Percentiles rank a stretch among this genome's conserved stretches.
phyloP scores from a whole-genome alignment of 2,797 vertebrate species.

The Sebastes elongatus region DNA sequence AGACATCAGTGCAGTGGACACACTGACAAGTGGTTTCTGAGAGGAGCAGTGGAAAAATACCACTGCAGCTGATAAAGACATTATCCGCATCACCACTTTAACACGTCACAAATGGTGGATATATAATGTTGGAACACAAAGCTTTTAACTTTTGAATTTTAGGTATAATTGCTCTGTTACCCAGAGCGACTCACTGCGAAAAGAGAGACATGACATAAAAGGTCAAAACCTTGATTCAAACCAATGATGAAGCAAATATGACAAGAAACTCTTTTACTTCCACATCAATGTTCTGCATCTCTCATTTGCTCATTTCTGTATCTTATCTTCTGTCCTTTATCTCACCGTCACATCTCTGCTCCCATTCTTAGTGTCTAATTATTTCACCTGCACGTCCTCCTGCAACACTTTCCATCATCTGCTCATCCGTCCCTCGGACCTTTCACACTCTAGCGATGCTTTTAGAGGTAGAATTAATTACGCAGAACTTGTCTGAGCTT shows the following conservation, averaged over 20 bases:
- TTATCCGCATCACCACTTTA: not conserved
- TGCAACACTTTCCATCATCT: slow-evolving; percentile 32
- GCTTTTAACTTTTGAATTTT: not conserved
- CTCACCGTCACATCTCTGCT: slow-evolving; percentile 38
- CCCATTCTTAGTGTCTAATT: slow-evolving; percentile 35
- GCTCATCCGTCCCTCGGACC: not conserved
- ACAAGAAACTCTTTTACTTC: slow-evolving; percentile 9
- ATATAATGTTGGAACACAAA: not conserved
- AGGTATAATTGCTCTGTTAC: not conserved
- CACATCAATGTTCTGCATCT: not conserved
- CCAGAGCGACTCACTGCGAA: not conserved
- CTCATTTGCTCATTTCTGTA: not conserved
- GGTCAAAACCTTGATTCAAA: slow-evolving; percentile 18
- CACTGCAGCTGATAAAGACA: not conserved
- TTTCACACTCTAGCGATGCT: not conserved
- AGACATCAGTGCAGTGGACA: not conserved
- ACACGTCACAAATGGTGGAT: not conserved
- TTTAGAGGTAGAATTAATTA: not conserved
- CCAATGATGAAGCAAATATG: slow-evolving; percentile 17
- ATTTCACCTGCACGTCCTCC: slow-evolving; percentile 26
- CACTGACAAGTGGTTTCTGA: not conserved
- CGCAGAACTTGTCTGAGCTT: not conserved
- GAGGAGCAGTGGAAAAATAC: not conserved
- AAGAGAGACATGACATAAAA: slow-evolving; percentile 7
- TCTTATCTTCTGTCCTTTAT: slow-evolving; percentile 48